Conservation (phyloP, 1,140 invertebrate species). For the Pseudomyrmex sp. region DNA sequence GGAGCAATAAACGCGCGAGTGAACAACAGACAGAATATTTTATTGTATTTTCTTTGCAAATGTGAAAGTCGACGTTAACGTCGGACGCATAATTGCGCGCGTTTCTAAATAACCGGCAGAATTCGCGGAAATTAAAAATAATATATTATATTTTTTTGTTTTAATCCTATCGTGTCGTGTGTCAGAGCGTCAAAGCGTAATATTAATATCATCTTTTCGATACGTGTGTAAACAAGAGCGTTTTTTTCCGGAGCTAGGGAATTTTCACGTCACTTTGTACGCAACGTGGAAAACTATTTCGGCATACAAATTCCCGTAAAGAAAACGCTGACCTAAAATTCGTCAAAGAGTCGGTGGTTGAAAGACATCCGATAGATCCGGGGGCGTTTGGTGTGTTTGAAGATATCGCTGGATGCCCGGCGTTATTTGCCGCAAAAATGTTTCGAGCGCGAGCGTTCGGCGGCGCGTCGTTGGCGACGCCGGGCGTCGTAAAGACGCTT, state of each 20-base stretch:
- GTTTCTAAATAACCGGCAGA: conserved; percentile 27
- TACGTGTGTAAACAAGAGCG: background rate
- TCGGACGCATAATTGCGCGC: background rate
- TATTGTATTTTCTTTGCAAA: background rate
- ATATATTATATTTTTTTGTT: too few relatives aligned
- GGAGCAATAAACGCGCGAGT: background rate
- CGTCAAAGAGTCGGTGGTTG: conserved; percentile 33
- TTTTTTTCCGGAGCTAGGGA: background rate
- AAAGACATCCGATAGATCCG: conserved; percentile 48
- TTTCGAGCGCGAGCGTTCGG: conserved; percentile 33
- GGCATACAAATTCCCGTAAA: conserved; percentile 36
- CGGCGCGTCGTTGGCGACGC: conserved; percentile 18
- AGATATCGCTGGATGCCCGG: conserved; percentile 6
- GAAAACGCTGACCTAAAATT: conserved; percentile 45
- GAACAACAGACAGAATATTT: background rate
- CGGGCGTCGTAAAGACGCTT: conserved; percentile 53
- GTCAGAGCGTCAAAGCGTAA: background rate
- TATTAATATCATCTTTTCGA: too few relatives aligned
- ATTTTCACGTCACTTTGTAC: conserved; percentile 16
- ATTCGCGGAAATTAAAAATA: conserved; percentile 6
- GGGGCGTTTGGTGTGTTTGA: background rate
- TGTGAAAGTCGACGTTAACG: background rate
- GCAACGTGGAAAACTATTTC: conserved; percentile 4
- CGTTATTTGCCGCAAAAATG: conserved; percentile 53
- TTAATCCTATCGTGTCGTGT: background rate